Conservation (phyloP, 1,140 invertebrate genomes). For the Neomicropteryx cornuta region DNA sequence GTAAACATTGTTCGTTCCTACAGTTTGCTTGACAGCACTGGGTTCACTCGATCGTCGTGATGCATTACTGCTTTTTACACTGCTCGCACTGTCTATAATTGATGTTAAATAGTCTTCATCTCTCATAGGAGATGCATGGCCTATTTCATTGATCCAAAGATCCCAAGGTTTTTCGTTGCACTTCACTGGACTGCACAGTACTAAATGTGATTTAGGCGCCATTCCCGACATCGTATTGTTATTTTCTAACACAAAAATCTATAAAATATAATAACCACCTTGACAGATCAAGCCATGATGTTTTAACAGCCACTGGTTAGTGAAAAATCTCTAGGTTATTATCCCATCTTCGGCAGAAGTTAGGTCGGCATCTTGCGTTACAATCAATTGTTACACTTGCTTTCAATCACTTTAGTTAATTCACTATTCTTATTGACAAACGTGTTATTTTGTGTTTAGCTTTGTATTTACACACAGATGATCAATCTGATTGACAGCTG, state of each 20-base stretch:
- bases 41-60: conserved; percentile 19
- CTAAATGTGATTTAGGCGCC: background rate
- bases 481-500: conserved; percentile 43
- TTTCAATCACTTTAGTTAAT: conserved; percentile 22
- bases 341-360: conserved; percentile 32
- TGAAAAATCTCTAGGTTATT: conserved; percentile 44
- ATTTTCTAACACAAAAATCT: too few relatives aligned
- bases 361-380: conserved; percentile 16
- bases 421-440: conserved; percentile 28
- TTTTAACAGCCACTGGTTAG: too few relatives aligned
- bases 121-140: conserved; percentile 28
- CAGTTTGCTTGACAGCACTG: conserved; percentile 22
- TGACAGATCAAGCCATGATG: too few relatives aligned
- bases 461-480: conserved; percentile 44
- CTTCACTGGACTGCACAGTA: conserved; percentile 24
- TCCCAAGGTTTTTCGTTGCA: conserved; percentile 41
- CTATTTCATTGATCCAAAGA: conserved; percentile 35
- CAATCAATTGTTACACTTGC: conserved; percentile 12
- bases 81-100: too few relatives aligned
- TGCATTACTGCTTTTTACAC: conserved; percentile 18
- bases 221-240: too few relatives aligned
- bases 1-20: conserved; percentile 14
- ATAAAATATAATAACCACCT: too few relatives aligned
- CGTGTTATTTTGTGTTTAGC: conserved; percentile 37
- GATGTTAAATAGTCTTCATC: too few relatives aligned